phyloP scores from a whole-genome alignment of 23 tunicate genomes.

The Halocynthia roretzi region DNA sequence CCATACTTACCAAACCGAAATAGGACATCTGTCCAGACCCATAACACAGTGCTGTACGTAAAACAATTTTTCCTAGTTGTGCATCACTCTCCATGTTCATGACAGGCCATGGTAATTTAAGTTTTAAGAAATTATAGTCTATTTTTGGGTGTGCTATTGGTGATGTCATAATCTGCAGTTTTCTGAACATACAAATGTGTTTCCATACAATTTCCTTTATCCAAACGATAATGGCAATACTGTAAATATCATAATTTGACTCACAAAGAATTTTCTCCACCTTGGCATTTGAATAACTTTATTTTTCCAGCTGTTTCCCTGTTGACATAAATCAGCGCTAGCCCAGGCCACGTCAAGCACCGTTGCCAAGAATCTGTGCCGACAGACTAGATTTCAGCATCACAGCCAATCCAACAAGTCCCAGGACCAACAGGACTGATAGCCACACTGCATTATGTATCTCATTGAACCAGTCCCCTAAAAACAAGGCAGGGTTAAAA shows the following conservation, averaged over 20 bases:
- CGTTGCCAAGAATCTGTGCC: conserved; percentile 11
- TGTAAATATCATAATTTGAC: not conserved
- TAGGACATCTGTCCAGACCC: conserved; percentile 85
- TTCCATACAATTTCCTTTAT: no score
- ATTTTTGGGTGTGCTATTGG: no score
- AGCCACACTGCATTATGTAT: conserved; percentile 36
- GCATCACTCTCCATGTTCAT: conserved; percentile 25
- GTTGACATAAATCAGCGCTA: not conserved
- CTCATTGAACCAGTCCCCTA: conserved; percentile 70
- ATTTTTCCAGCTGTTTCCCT: not conserved
- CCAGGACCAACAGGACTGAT: conserved; percentile 20
- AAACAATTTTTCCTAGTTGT: conserved; percentile 22
- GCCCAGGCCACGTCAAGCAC: conserved; percentile 7
- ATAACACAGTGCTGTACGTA: conserved; percentile 24
- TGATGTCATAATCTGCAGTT: no score
- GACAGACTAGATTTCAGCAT: conserved; percentile 13
- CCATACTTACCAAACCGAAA: conserved; percentile 49
- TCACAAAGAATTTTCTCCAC: conserved; percentile 9
- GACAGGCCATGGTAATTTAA: conserved; percentile 45
- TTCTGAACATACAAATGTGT: no score
- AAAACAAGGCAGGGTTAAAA: conserved; percentile 1
- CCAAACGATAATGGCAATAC: no score
- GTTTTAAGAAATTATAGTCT: no score
- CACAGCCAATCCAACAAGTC: conserved; percentile 16
- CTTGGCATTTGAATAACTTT: not conserved